phyloP scores from a whole-genome alignment of 2,888 invertebrate genomes.

The Hedya salicella region DNA sequence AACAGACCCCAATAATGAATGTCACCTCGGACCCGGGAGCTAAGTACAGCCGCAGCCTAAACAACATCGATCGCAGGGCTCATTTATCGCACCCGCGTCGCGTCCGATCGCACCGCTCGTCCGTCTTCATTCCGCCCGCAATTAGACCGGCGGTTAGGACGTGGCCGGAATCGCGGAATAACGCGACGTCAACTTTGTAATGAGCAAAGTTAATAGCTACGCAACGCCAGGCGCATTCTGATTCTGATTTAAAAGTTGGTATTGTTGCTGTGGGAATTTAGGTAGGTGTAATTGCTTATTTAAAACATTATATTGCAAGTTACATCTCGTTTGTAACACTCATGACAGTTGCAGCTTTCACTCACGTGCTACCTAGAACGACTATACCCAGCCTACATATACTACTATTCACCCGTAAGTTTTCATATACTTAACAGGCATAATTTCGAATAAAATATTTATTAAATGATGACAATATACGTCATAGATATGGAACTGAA shows the following conservation, averaged over 20 bases:
- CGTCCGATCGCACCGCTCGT: constrained; percentile 87
- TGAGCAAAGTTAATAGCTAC: constrained; percentile 84
- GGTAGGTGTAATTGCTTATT: background rate
- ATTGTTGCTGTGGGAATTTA: constrained; percentile 2
- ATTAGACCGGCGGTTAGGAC: constrained; percentile 88
- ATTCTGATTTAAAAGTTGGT: constrained; percentile 75
- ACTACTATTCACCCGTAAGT: no score
- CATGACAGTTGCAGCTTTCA: background rate
- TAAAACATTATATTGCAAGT: background rate
- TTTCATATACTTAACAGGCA: no score
- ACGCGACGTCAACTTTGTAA: constrained; percentile 83
- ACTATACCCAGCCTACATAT: no score
- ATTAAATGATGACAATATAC: no score
- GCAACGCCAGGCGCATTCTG: constrained; percentile 73
- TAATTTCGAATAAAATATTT: no score
- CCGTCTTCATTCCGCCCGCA: constrained; percentile 89
- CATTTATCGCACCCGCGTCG: constrained; percentile 75
- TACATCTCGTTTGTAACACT: background rate
- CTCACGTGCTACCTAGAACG: no score
- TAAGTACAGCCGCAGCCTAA: constrained; percentile 62
- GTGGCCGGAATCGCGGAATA: constrained; percentile 58
- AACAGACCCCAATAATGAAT: constrained; percentile 24
- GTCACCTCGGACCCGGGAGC: constrained; percentile 6
- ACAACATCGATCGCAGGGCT: constrained; percentile 68
- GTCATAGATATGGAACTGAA: no score